phyloP scores from a whole-genome alignment of 2,797 vertebrate species.

The Silurus aristotelis region DNA sequence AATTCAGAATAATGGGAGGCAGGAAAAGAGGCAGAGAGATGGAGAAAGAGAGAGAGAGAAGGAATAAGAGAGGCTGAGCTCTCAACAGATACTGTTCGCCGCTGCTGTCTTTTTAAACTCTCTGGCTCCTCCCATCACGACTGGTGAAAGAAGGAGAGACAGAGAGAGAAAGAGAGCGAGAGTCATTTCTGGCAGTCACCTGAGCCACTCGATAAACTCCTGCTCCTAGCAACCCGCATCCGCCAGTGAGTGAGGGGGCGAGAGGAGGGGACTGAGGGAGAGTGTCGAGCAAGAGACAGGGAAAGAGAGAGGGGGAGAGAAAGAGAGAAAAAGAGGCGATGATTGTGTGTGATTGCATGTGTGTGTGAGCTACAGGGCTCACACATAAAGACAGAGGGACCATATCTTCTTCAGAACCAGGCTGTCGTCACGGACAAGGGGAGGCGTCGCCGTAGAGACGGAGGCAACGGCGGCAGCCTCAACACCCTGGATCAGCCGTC shows the following conservation, averaged over 20 bases:
- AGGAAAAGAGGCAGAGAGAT: slow-evolving; percentile 43
- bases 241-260: slow-evolving; percentile 72
- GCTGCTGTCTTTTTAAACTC: slow-evolving; percentile 68
- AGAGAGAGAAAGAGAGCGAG: slow-evolving; percentile 52
- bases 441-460: slow-evolving; percentile 65
- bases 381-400: slow-evolving; percentile 49
- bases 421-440: slow-evolving; percentile 66
- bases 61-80: slow-evolving; percentile 15
- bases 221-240: slow-evolving; percentile 80
- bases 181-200: slow-evolving; percentile 70
- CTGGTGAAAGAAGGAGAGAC: slow-evolving; percentile 49
- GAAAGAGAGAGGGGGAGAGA: slow-evolving; percentile 49
- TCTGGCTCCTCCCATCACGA: slow-evolving; percentile 68
- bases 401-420: slow-evolving; percentile 63
- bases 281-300: slow-evolving; percentile 48
- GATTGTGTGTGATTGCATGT: not conserved
- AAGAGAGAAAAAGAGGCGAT: slow-evolving; percentile 36
- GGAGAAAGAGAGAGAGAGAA: slow-evolving; percentile 3
- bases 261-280: slow-evolving; percentile 49
- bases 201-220: slow-evolving; percentile 80
- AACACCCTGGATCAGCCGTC: slow-evolving; percentile 41
- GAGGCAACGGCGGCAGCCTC: slow-evolving; percentile 57
- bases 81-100: slow-evolving; percentile 24
- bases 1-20: slow-evolving; percentile 52
- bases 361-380: slow-evolving; percentile 55